A percentile compares a stretch with the other conserved stretches of the same genome.
These are phyloP conservation scores for Pyrgus malvae DNA, from an alignment of 2,888 invertebrate genomes.

Conservation along the genomic window DNA sequence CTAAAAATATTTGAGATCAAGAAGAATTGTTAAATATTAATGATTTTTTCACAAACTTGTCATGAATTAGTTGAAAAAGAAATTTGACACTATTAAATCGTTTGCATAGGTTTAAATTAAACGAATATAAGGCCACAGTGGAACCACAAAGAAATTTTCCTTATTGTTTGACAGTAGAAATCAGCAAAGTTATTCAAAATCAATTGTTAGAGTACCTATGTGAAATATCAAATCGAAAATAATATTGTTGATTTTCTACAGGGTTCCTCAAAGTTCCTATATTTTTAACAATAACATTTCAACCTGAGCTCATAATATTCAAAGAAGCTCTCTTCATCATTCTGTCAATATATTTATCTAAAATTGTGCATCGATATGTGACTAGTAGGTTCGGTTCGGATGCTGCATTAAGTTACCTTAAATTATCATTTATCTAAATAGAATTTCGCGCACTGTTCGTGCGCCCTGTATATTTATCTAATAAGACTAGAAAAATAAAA, in stretches of 20 bases:
- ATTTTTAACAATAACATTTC: constrained; percentile 32
- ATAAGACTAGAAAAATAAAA: constrained; percentile 61
- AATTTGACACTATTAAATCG: too few relatives aligned
- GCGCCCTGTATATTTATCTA: constrained; percentile 53
- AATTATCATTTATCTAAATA: constrained; percentile 47
- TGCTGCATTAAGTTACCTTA: constrained; percentile 51
- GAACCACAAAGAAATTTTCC: neutral
- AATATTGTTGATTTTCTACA: too few relatives aligned
- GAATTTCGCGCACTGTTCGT: constrained; percentile 28
- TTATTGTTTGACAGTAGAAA: too few relatives aligned
- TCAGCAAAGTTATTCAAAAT: neutral
- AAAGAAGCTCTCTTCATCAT: constrained; percentile 41
- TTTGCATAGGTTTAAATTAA: too few relatives aligned
- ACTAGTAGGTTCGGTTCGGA: constrained; percentile 60
- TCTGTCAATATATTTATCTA: constrained; percentile 49
- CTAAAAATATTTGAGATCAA: constrained; percentile 38
- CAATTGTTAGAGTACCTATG: neutral
- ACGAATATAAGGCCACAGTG: constrained; percentile 13
- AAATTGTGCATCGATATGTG: constrained; percentile 61
- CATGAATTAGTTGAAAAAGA: too few relatives aligned
- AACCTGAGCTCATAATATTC: constrained; percentile 40
- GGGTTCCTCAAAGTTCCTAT: too few relatives aligned
- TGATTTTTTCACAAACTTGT: neutral
- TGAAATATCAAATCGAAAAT: too few relatives aligned
- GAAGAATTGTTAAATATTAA: neutral